Evolutionary conservation across 92 coral and sea anemone genomes (phyloP).

Genomic region (Zoanthus solanderi): DNA sequence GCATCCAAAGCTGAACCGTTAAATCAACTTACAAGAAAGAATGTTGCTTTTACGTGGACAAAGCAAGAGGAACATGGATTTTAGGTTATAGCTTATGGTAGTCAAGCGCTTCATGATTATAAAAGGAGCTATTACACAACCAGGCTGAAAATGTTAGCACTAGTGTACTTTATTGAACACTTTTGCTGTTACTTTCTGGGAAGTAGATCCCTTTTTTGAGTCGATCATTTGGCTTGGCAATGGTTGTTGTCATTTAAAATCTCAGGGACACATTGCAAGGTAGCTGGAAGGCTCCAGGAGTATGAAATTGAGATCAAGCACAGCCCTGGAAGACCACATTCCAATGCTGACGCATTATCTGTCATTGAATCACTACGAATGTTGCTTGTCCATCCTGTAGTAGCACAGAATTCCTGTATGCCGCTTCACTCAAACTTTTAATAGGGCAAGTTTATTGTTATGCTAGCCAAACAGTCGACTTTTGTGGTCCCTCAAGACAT

Average conservation of each 20-base stretch:
- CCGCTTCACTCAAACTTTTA: not conserved
- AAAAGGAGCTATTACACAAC: conserved; percentile 41
- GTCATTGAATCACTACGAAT: not conserved
- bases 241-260: too few species aligned
- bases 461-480: not conserved
- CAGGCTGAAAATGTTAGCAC: not conserved
- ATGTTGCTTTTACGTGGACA: conserved; percentile 52
- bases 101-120: conserved; percentile 45
- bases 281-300: not conserved
- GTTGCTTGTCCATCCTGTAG: not conserved
- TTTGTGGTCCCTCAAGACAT: conserved; percentile 41
- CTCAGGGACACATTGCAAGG: not conserved
- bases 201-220: too few species aligned
- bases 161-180: not conserved
- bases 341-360: not conserved
- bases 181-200: too few species aligned
- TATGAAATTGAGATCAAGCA: not conserved
- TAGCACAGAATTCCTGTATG: not conserved
- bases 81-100: conserved; percentile 54
- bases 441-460: not conserved
- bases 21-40: conserved; percentile 33
- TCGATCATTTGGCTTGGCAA: too few species aligned
- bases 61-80: conserved; percentile 50
- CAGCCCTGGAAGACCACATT: not conserved
- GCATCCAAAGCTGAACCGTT: conserved; percentile 52